Evolutionary conservation across 2,113 vertebrate species (phyloP), one percentile per base, ranked within the genome.

Genomic region (Pachycephala philippinensis): DNA sequence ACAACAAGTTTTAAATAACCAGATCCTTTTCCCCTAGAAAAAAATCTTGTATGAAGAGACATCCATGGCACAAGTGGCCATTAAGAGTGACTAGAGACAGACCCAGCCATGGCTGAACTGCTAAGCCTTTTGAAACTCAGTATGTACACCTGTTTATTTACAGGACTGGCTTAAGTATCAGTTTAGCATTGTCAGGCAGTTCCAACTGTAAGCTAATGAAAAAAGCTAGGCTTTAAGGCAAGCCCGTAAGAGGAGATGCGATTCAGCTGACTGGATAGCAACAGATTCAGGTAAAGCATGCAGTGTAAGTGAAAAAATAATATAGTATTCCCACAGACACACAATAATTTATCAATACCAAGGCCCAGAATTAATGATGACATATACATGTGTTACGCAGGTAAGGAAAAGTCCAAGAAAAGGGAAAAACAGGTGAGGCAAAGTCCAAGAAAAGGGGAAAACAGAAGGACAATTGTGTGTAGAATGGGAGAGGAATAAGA

Each of bases 41-140:
- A 57, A 20, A 13, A 20, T 24, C 5, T 4, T 47, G 8, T 20
- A 52, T 24, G 15, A 66, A 66, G 40, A 87, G 15, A 69, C 68
- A 45, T 50, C 40, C 27, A 71, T 9, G 0, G 0, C 5, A 14
- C 4, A 23, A 76, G 24, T 44, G 20, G 18, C 31, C 47, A n/a
- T 20, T 68, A 75, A 50, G 37, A 78, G 17, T 33, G 42, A 82
- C 42, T 0, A 84, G 16, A 79, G 28, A 90, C 21, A 94, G 47
- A 69, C 15, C 44, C 8, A 59, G 39, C 6, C 33, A 77, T 9
- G 47, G 30, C 61, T 77, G 63, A 92, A 83, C 54, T 65, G 47
- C 22, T 52, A 60, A 87, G 31, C 13, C 30, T 75, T 78, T 40
- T 52, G 39, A 85, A 94, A 77, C 13, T 64, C 52, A 31, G 19